These are phyloP conservation scores for Semnornis frantzii DNA, from an alignment of 2,113 vertebrate genomes.

Conservation along the genomic window DNA sequence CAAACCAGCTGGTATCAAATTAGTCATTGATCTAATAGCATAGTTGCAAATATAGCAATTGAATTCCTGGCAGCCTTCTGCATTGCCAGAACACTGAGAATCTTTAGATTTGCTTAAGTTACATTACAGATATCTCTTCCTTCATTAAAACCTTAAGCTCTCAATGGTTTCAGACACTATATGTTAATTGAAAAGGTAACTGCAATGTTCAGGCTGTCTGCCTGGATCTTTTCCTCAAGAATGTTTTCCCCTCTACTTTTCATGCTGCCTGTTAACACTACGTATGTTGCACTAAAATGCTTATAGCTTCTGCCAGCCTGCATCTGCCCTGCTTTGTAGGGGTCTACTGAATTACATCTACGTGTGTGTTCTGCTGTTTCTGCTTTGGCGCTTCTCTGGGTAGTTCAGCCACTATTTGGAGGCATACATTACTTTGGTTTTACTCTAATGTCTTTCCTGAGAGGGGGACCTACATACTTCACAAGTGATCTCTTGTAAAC, in stretches of 20 bases:
- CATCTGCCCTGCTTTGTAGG: not conserved
- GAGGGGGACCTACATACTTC: not conserved
- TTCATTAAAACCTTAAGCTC: constrained; percentile 28
- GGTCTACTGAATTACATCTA: not conserved
- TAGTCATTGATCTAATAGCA: constrained; percentile 68
- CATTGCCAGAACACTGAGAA: not conserved
- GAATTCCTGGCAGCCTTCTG: constrained; percentile 47
- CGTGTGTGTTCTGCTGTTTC: not conserved
- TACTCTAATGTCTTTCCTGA: not conserved
- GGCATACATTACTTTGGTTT: not conserved
- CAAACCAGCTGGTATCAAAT: constrained; percentile 68
- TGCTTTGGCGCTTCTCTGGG: not conserved
- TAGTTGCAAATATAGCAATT: constrained; percentile 64
- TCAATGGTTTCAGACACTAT: not conserved
- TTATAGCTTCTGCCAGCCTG: not conserved
- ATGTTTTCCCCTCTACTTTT: constrained; percentile 5
- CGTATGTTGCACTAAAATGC: not conserved
- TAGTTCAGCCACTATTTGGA: not conserved
- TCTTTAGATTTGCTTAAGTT: constrained; percentile 17
- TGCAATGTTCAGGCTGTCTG: not conserved
- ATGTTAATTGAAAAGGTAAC: constrained; percentile 38
- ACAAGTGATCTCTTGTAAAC: not conserved
- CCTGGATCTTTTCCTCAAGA: not conserved
- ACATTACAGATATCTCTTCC: not conserved
- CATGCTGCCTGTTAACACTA: not conserved